Base-by-base conservation (phyloP, 2,113 vertebrate species). In the Catagonus wagneri region DNA sequence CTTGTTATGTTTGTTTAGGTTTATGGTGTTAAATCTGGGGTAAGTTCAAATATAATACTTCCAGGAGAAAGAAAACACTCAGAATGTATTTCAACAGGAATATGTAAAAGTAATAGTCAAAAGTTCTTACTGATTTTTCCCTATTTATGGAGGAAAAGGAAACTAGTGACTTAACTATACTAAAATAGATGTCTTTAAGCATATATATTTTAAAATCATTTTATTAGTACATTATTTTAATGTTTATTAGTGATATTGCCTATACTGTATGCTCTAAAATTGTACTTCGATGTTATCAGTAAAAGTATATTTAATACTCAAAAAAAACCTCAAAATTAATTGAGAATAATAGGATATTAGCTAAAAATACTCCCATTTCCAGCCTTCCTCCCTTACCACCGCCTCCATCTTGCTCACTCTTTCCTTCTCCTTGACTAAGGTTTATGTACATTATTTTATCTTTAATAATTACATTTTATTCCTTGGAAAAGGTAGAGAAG, bases 181-280 rank as follows among this genome's bases (percentile, higher is more conserved):
- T 81, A 72, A 78, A 78, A 71, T 81, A 78, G 52, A 20, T 54
- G 39, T 34, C 71, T 93, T 93, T 56, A 75, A 68, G 29, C 8
- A 44, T 32, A 72, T 58, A 22, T 44, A 19, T 34, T 36, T 71
- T 44, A 44, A 44, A 44, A 44, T 8, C 44, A 44, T 44, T 85
- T 91, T 39, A 72, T 71, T 79, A 80, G 44, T 56, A 74, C 3
- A 76, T 69, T 72, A 58, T 84, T 76, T 60, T 12, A 29, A 78
- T 84, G 60, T 60, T 60, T 75, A 76, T 14, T 52, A 83, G 9
- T 81, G 27, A 66, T 52, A 81, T 14, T 52, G 63, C 39, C 32
- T 29, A 83, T 83, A 93, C 29, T 95, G 50, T 32, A 76, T 36
- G 52, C 32, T 92, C 52, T 88, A 92, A 92, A 88, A 68, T 76